Evolutionary conservation across 2,113 vertebrate genomes (phyloP).

Genomic region (Paralichthys olivaceus): DNA sequence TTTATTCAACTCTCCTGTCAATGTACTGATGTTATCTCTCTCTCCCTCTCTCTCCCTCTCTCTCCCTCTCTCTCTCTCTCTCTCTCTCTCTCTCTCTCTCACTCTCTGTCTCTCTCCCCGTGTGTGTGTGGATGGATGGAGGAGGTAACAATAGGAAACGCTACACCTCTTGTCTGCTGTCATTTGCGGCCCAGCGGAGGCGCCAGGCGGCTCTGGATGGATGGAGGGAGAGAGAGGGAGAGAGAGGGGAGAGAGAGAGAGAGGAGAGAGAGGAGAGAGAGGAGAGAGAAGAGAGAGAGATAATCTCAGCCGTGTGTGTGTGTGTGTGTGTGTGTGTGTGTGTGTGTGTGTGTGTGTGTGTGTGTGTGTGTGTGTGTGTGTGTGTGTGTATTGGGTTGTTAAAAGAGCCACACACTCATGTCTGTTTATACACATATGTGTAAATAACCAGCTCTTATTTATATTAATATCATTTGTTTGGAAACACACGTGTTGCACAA

Average conservation of each 20-base stretch:
- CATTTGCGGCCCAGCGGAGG: slow-evolving; percentile 65
- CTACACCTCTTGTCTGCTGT: slow-evolving; percentile 78
- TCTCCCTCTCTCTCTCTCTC: not conserved
- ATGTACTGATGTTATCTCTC: not conserved
- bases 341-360: slow-evolving; percentile 11
- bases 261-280: slow-evolving; percentile 37
- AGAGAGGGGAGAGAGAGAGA: slow-evolving; percentile 38
- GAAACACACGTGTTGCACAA: too few relatives aligned
- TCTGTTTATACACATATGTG: too few relatives aligned
- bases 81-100: not conserved
- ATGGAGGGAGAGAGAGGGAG: slow-evolving; percentile 53
- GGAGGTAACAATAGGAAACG: slow-evolving; percentile 75
- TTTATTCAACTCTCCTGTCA: too few relatives aligned
- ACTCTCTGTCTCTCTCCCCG: not conserved
- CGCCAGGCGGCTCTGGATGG: slow-evolving; percentile 71
- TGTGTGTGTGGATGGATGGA: slow-evolving; percentile 7
- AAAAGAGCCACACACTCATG: not conserved
- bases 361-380: not conserved
- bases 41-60: not conserved
- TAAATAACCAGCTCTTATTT: too few relatives aligned
- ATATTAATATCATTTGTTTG: too few relatives aligned
- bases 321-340: not conserved
- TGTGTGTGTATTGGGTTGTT: slow-evolving; percentile 5
- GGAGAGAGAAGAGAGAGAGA: slow-evolving; percentile 60
- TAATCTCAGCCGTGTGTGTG: slow-evolving; percentile 60